Base-by-base conservation (phyloP, 2,888 invertebrate genomes). In the Helicoverpa assulta region DNA sequence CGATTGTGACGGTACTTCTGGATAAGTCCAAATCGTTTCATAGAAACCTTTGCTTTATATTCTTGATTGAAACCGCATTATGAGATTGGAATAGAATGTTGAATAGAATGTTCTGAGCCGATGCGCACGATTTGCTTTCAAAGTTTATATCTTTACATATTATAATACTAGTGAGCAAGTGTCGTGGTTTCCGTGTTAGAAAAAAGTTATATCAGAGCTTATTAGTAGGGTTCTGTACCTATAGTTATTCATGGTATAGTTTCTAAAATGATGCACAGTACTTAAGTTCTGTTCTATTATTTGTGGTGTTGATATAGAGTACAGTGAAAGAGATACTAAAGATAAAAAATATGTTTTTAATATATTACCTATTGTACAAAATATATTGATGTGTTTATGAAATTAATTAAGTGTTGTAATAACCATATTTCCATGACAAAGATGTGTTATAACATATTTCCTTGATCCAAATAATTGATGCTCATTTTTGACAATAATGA, bases 1-100 rank as follows among this genome's bases (percentile, higher is more conserved):
- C 86, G 86, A 68, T 63, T 65, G 67, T 80, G 71, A 82, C 78
- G 75, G 83, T 59, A 43, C 40, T 37, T 68, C 56, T 68, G 69
- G 86, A 88, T 87, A 83, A 85, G 76, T 83, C 80, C 76, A 77
- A 76, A 75, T 78, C 72, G 73, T 66, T 86, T 86, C 82, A 81
- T 78, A 81, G 83, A 83, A 86, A 85, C 73, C 82, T 82, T 85
- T 85, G 76, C 60, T 69, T 66, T 54, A 57, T 75, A 77, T 57
- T 74, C 69, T 67, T 60, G 79, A 83, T 84, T 81, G 60, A 63
- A 76, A 72, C 67, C 67, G 33, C 64, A 68, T 71, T 58, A 77
- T 43, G 33, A 58, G 51, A 50, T 67, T 52, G 61, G 43, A 58
- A 58, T 62, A 57, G 56, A 61, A 70, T 65, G 37, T 60, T 67